Conservation (phyloP, 64 coral and sea anemone species). For the Pocillopora verrucosa region DNA sequence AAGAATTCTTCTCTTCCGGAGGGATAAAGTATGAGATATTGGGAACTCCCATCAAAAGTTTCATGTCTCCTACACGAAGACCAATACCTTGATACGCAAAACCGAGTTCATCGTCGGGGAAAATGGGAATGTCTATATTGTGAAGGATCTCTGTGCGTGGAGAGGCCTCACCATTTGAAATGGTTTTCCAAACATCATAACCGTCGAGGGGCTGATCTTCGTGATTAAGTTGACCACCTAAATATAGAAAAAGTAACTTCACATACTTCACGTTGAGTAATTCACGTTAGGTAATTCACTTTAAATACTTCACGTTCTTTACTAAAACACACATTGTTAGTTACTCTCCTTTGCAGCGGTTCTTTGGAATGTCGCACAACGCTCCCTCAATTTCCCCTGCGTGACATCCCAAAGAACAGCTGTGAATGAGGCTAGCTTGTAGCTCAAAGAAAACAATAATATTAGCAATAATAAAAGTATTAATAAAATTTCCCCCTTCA, state of each 20-base stretch:
- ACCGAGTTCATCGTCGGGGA: background rate
- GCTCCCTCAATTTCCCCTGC: too few species aligned
- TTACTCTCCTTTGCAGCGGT: too few species aligned
- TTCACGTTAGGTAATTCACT: too few species aligned
- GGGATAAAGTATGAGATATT: conserved; percentile 73
- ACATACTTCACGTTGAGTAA: too few species aligned
- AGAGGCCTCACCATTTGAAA: conserved; percentile 57
- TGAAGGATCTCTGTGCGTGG: conserved; percentile 78
- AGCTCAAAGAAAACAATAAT: too few species aligned
- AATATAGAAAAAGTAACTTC: background rate
- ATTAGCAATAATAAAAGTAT: too few species aligned
- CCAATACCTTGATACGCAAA: conserved; percentile 58
- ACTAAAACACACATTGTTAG: too few species aligned
- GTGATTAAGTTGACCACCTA: conserved; percentile 34
- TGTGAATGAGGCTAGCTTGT: too few species aligned
- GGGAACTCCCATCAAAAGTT: conserved; percentile 59
- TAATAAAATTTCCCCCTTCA: too few species aligned
- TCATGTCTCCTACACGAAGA: conserved; percentile 59
- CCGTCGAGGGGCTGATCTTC: conserved; percentile 55
- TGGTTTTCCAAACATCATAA: conserved; percentile 72
- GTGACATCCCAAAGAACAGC: too few species aligned
- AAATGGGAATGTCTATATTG: conserved; percentile 57
- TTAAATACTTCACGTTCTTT: too few species aligned
- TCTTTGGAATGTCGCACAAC: too few species aligned
- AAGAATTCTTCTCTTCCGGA: conserved; percentile 36